A percentile compares a stretch with the other conserved stretches of the same genome.
These are phyloP conservation scores for Heliconius eleuchia DNA, from an alignment of 1,140 invertebrate species.

Conservation along the genomic window DNA sequence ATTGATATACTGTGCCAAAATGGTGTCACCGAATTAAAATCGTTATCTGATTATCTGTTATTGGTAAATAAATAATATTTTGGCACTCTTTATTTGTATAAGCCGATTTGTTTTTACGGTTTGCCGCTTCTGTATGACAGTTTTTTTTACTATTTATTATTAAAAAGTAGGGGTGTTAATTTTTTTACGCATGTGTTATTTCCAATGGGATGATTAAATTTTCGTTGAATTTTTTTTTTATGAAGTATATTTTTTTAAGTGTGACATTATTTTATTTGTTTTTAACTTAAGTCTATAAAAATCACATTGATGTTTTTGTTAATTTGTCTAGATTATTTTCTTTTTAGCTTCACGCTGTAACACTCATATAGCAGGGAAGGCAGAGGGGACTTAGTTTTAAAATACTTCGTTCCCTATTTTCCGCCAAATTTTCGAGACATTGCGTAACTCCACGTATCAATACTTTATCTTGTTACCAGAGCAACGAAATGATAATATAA, in stretches of 20 bases:
- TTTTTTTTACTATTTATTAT: slow-evolving; percentile 32
- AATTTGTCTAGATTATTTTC: not conserved
- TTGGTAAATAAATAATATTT: slow-evolving; percentile 64
- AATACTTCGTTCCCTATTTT: not conserved
- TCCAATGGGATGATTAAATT: slow-evolving; percentile 3
- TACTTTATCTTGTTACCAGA: not conserved
- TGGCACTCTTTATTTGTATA: slow-evolving; percentile 45
- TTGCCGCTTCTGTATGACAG: slow-evolving; percentile 49
- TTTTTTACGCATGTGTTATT: slow-evolving; percentile 24
- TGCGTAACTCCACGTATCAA: not conserved
- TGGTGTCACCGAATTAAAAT: slow-evolving; percentile 57
- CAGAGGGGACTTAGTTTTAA: not conserved
- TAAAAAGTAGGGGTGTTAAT: not conserved
- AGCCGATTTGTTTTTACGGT: slow-evolving; percentile 68
- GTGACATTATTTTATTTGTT: too few species aligned
- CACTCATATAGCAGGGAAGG: not conserved
- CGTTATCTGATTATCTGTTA: slow-evolving; percentile 73
- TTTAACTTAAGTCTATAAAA: too few species aligned
- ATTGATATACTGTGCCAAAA: not conserved
- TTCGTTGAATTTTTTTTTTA: not conserved
- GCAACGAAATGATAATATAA: not conserved
- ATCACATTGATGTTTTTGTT: too few species aligned
- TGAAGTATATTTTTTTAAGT: not conserved
- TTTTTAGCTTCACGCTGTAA: not conserved
- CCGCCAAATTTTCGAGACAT: not conserved